Evolutionary conservation across 2,888 invertebrate genomes (phyloP).

Genomic region (Erannis defoliaria): DNA sequence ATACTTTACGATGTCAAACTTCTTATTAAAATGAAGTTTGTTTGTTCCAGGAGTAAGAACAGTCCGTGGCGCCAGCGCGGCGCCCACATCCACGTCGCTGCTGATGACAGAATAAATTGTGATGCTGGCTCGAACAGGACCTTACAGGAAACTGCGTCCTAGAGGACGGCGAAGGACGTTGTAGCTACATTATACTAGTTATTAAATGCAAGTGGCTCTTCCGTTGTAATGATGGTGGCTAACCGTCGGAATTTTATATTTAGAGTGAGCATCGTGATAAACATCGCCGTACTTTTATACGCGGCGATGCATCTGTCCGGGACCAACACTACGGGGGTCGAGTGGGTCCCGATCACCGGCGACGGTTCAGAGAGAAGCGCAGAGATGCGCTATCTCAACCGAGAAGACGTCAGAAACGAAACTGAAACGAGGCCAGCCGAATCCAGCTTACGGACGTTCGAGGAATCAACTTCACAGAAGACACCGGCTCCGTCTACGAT

Average conservation of each 20-base stretch:
- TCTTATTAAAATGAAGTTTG: constrained; percentile 5
- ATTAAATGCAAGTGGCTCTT: constrained; percentile 79
- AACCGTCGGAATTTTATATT: constrained; percentile 90
- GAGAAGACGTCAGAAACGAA: constrained; percentile 65
- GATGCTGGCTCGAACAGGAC: constrained; percentile 82
- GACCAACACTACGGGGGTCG: constrained; percentile 62
- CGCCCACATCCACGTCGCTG: constrained; percentile 71
- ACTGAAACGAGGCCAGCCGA: constrained; percentile 62
- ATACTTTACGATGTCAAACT: constrained; percentile 2
- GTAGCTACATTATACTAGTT: constrained; percentile 62
- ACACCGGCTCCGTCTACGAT: constrained; percentile 71
- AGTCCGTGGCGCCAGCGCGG: constrained; percentile 67
- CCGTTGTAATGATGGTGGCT: constrained; percentile 72
- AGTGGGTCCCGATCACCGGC: constrained; percentile 73
- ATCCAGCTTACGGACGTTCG: constrained; percentile 56
- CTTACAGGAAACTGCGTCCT: constrained; percentile 84
- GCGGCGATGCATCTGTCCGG: constrained; percentile 88
- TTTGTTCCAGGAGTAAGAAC: constrained; percentile 71
- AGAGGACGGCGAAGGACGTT: constrained; percentile 85
- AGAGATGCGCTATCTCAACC: constrained; percentile 65
- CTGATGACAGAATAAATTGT: constrained; percentile 84
- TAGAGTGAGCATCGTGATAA: constrained; percentile 91
- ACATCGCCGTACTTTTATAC: constrained; percentile 90
- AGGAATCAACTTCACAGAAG: constrained; percentile 76
- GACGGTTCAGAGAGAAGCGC: constrained; percentile 70